Evolutionary conservation across 2,888 invertebrate genomes (phyloP).

Genomic region (Aphidoletes aphidimyza): DNA sequence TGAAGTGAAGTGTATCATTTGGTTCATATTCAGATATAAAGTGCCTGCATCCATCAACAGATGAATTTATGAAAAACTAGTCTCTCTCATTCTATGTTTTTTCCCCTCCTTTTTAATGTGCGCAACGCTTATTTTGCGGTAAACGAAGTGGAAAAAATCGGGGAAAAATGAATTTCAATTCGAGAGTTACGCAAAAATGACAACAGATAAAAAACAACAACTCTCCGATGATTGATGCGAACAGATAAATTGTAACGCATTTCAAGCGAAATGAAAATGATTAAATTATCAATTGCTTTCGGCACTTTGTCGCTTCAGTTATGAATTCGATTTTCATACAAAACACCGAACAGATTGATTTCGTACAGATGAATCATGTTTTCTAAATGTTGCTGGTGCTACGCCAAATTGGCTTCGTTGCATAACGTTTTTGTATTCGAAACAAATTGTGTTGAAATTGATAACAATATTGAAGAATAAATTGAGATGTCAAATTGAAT

Average conservation of each 20-base stretch:
- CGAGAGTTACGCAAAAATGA: background rate
- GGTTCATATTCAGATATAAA: background rate
- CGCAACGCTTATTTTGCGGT: background rate
- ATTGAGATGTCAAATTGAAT: too few relatives aligned
- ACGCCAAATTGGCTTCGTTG: too few relatives aligned
- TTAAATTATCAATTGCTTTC: too few relatives aligned
- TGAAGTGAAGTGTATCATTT: background rate
- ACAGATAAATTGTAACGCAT: background rate
- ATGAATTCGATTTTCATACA: too few relatives aligned
- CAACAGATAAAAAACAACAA: background rate
- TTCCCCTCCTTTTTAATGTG: too few relatives aligned
- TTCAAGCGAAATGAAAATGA: background rate
- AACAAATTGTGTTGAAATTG: too few relatives aligned
- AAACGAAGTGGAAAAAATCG: background rate
- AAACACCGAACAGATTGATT: too few relatives aligned
- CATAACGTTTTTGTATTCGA: too few relatives aligned
- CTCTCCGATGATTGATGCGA: background rate
- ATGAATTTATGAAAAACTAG: constrained; percentile 27
- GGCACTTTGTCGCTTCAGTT: too few relatives aligned
- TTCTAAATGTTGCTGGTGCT: too few relatives aligned
- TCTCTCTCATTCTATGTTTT: background rate
- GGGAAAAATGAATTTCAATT: background rate
- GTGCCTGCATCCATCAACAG: background rate
- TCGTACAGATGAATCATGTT: too few relatives aligned
- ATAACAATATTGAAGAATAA: too few relatives aligned